These are phyloP conservation scores for Aurelia sp. DNA, from an alignment of 30 jellyfish, hydroid and myxozoan genomes.

Conservation along the genomic window DNA sequence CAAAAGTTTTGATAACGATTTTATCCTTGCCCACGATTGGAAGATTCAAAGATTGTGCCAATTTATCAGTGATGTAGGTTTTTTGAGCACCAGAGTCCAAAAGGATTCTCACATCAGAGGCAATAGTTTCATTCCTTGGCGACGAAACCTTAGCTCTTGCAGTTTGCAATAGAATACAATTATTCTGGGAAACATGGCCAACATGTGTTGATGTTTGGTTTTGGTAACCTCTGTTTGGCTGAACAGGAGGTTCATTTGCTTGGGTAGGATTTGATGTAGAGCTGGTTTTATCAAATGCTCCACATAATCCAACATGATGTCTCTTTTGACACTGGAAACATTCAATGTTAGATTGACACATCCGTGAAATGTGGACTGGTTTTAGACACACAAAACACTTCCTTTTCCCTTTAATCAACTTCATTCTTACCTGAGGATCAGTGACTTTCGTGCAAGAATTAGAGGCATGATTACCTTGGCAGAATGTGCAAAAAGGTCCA, in stretches of 20 bases:
- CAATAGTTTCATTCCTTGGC: not conserved
- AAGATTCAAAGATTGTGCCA: not conserved
- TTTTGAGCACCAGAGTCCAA: conserved; percentile 4
- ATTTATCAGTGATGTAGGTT: not conserved
- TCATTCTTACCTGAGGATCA: not conserved
- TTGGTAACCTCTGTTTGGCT: not conserved
- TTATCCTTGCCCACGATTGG: conserved; percentile 24
- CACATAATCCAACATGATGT: not conserved
- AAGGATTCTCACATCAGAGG: not conserved
- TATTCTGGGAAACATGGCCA: not conserved
- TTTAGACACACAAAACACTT: conserved; percentile 22
- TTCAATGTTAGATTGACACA: not conserved
- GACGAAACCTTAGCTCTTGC: conserved; percentile 1
- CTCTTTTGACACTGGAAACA: conserved; percentile 9
- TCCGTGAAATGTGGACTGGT: not conserved
- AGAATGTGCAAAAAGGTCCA: conserved; percentile 12
- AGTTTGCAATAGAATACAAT: conserved; percentile 11
- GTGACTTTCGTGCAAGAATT: not conserved
- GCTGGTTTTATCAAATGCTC: not conserved
- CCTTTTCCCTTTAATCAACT: not conserved
- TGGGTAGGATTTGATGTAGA: not conserved
- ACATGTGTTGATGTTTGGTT: not conserved
- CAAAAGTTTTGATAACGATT: conserved; percentile 33
- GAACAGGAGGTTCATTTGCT: not conserved
- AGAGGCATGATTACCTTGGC: conserved; percentile 4